Conservation (phyloP, 2,797 vertebrate genomes). For the Muscicapa comitata region DNA sequence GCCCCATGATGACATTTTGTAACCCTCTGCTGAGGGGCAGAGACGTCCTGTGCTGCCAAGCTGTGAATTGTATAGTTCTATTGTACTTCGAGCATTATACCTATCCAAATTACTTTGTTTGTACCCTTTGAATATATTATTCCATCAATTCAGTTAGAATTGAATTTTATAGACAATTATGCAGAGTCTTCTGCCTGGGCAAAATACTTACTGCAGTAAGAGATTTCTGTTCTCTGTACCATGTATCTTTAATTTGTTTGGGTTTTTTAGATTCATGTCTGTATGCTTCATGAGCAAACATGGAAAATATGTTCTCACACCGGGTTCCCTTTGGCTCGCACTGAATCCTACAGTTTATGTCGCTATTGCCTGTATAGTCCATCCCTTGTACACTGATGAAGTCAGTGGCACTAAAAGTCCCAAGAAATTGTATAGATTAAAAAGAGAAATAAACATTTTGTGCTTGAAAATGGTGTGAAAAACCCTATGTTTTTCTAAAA, state of each 20-base stretch:
- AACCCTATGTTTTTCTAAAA: constrained; percentile 57
- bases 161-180: constrained; percentile 85
- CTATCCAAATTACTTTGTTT: constrained; percentile 73
- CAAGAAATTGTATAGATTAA: constrained; percentile 84
- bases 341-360: constrained; percentile 65
- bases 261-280: constrained; percentile 73
- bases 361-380: constrained; percentile 80
- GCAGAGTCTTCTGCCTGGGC: constrained; percentile 86
- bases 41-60: constrained; percentile 76
- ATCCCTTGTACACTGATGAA: constrained; percentile 76
- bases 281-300: constrained; percentile 76
- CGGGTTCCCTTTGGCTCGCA: constrained; percentile 71
- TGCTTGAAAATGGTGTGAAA: constrained; percentile 83
- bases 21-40: constrained; percentile 64
- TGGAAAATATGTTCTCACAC: constrained; percentile 70
- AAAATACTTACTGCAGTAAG: constrained; percentile 83
- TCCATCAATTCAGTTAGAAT: constrained; percentile 88
- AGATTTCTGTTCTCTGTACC: constrained; percentile 90
- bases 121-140: constrained; percentile 79
- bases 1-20: background rate
- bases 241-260: constrained; percentile 76
- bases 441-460: constrained; percentile 95
- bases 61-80: constrained; percentile 84
- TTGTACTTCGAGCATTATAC: constrained; percentile 73
- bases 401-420: constrained; percentile 83